A percentile compares a stretch with the other conserved stretches of the same genome.
phyloP scores from a whole-genome alignment of 2,797 vertebrate species.

The Lacerta agilis region DNA sequence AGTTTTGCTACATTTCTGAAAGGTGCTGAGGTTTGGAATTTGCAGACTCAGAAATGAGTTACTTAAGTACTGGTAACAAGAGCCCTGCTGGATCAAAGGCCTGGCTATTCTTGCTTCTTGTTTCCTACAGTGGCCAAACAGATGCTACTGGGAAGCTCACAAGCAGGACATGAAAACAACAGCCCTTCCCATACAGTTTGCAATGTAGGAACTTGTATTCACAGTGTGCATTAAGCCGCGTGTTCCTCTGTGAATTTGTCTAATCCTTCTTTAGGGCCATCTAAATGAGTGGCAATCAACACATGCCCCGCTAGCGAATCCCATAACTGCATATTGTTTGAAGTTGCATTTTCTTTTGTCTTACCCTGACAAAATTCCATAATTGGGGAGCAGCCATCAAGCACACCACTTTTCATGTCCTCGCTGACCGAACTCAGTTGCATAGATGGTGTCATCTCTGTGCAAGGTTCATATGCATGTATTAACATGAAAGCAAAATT shows the following conservation, averaged over 20 bases:
- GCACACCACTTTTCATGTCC: neutral
- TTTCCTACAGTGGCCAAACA: neutral
- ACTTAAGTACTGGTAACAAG: no score
- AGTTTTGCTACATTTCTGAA: neutral
- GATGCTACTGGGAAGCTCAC: neutral
- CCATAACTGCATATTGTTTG: neutral
- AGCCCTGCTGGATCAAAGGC: neutral
- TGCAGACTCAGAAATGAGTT: neutral
- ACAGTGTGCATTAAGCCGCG: neutral
- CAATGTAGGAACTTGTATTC: neutral
- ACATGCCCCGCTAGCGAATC: no score
- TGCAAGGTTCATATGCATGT: accelerated
- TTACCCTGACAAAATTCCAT: neutral
- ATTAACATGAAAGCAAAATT: neutral
- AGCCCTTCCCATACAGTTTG: neutral
- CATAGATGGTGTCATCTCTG: neutral
- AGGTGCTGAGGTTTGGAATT: neutral
- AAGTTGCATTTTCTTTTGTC: neutral
- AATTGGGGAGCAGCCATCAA: neutral
- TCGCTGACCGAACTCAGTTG: neutral
- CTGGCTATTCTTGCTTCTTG: neutral
- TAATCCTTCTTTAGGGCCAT: neutral
- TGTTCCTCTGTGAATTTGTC: neutral
- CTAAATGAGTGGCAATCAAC: neutral
- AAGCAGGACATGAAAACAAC: neutral